Base-by-base conservation (phyloP, 2,797 vertebrate genomes). In the Tokudaia tokunoshimensis region DNA sequence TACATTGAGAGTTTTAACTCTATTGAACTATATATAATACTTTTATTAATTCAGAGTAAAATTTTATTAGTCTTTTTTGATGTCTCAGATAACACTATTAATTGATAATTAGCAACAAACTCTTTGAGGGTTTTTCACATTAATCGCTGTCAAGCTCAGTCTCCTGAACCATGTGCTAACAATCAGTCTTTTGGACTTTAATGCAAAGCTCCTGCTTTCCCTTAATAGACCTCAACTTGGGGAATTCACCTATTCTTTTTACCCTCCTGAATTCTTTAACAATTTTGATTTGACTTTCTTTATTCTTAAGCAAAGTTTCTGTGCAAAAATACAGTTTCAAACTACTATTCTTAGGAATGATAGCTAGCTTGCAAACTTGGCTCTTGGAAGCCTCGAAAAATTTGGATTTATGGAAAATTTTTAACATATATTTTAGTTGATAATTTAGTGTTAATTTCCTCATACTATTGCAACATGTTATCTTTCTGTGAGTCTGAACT, bases 1-100 rank as follows among this genome's bases (percentile, higher is more conserved):
- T 90, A 85, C 65, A 47, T 57, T n/a, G 31, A 70, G 79, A 89
- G 14, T 92, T 96, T 83, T 91, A 79, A 47, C 31, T 86, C 52
- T 83, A 95, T 92, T 92, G 93, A 94, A 89, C 79, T 85, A 81
- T 76, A 75, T 41, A 75, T 41, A 75, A 91, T 86, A 91, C 15
- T 57, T n/a, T 12, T 79, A 92, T 96, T 89, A 91, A 97, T 89
- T 95, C 85, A 96, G 81, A 96, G n/a, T 95, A 94, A 92, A 67
- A 83, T 97, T 95, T 57, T 80, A 97, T 96, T 97, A 76, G 70
- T 91, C 52, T 96, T 96, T 75, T 96, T 50, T 84, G 78, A 76
- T 89, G 85, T 80, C 75, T 87, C 63, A 75, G 70, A 94, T 97
- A 97, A 94, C 83, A 96, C 70, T 76, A 29, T 91, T 97, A 93